Percentiles rank a stretch among this genome's conserved stretches.
Conservation (phyloP, 1,140 invertebrate species). For the Drosophila jambulina region DNA sequence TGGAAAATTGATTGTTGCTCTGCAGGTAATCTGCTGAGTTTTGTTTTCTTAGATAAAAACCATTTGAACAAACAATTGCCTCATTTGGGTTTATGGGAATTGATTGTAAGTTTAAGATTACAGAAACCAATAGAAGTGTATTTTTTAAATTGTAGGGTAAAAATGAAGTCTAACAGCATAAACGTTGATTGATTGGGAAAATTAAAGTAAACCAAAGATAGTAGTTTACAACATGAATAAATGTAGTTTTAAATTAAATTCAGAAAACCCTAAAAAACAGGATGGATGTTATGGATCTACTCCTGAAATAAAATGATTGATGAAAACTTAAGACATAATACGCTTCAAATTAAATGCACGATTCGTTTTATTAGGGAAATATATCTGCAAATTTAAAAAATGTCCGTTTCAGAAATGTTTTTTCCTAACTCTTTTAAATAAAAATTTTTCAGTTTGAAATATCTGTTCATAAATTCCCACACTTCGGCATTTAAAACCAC, state of each 20-base stretch:
- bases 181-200: neutral
- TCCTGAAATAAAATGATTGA: no score
- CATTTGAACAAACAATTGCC: conserved; percentile 12
- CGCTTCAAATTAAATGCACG: neutral
- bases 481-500: conserved; percentile 1
- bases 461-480: neutral
- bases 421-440: no score
- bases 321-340: no score
- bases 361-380: neutral
- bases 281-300: no score
- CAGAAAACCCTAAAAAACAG: no score
- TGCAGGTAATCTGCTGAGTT: conserved; percentile 16
- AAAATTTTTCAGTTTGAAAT: neutral
- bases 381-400: neutral
- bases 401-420: neutral
- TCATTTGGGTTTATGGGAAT: conserved; percentile 3
- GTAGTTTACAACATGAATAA: neutral
- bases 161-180: neutral
- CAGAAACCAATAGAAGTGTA: neutral
- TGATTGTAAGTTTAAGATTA: neutral
- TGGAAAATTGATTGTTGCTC: conserved; percentile 38
- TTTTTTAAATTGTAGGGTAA: neutral
- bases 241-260: no score
- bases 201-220: neutral
- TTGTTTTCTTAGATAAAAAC: neutral